These are phyloP conservation scores for Calycopis cecrops DNA, from an alignment of 1,140 invertebrate genomes.

Conservation along the genomic window DNA sequence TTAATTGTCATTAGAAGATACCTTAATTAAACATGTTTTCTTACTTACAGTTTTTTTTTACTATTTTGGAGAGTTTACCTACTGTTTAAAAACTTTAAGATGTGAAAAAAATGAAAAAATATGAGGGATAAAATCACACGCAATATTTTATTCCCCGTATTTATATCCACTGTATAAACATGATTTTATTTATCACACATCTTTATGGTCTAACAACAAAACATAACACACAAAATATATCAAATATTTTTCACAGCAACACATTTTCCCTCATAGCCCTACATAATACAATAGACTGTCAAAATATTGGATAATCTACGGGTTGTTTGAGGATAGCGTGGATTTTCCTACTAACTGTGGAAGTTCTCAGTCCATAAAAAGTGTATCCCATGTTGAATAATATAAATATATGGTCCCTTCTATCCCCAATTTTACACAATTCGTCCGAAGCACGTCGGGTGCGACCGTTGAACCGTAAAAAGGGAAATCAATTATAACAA, in stretches of 20 bases:
- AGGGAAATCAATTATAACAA: conserved; percentile 64
- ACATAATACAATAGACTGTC: neutral
- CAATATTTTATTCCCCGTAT: too few species aligned
- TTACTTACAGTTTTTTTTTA: too few species aligned
- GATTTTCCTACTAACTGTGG: conserved; percentile 20
- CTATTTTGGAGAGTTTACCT: too few species aligned
- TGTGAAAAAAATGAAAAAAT: too few species aligned
- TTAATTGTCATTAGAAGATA: too few species aligned
- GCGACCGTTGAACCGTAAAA: conserved; percentile 53
- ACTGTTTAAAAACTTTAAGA: too few species aligned
- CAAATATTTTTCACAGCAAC: too few species aligned
- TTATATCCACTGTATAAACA: neutral
- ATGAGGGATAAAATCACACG: too few species aligned
- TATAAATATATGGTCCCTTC: conserved; percentile 22
- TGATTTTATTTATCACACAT: neutral
- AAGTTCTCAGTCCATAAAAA: conserved; percentile 28
- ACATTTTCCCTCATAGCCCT: too few species aligned
- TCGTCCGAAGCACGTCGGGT: conserved; percentile 35
- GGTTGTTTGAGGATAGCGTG: conserved; percentile 18
- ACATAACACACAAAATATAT: too few species aligned
- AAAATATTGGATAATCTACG: conserved; percentile 12
- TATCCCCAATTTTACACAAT: conserved; percentile 31
- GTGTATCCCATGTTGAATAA: conserved; percentile 30
- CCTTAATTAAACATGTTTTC: too few species aligned
- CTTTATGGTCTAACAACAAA: too few species aligned